A percentile compares a stretch with the other conserved stretches of the same genome.
These are phyloP conservation scores for Tokudaia tokunoshimensis DNA, from an alignment of 2,797 vertebrate species.

Conservation along the genomic window DNA sequence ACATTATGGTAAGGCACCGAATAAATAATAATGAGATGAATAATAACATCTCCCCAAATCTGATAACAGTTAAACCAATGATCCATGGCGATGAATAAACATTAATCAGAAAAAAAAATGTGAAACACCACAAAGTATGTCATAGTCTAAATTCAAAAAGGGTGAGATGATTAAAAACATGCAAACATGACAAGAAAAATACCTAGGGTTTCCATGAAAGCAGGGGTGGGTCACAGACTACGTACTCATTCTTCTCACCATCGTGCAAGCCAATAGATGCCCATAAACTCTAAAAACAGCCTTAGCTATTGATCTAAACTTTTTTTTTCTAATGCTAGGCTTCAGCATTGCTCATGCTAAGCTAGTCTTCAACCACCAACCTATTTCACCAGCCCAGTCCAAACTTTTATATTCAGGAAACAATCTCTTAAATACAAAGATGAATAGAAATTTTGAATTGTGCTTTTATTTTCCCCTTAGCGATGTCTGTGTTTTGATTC, in stretches of 20 bases:
- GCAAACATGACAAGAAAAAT: neutral
- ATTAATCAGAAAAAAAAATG: neutral
- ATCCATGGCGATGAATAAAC: neutral
- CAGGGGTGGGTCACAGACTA: neutral
- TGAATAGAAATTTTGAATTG: neutral
- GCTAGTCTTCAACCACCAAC: neutral
- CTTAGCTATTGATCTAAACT: neutral
- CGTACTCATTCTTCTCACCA: neutral
- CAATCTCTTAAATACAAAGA: neutral
- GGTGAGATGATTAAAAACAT: neutral
- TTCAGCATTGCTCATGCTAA: neutral
- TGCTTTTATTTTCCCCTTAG: neutral
- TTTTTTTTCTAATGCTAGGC: neutral
- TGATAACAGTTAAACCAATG: slow-evolving; percentile 25
- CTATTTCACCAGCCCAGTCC: neutral
- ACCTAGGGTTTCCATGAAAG: neutral
- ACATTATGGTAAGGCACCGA: neutral
- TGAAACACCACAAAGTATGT: neutral
- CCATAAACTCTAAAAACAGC: neutral
- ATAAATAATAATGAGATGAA: slow-evolving; percentile 17
- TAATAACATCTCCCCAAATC: neutral
- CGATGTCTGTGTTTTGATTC: neutral
- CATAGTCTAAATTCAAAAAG: neutral
- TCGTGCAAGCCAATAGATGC: neutral
- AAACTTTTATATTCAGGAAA: slow-evolving; percentile 41